Percentiles rank a stretch among this genome's conserved stretches.
Evolutionary conservation across 1,140 invertebrate species (phyloP).

Genomic region (Chrysopa pallens): DNA sequence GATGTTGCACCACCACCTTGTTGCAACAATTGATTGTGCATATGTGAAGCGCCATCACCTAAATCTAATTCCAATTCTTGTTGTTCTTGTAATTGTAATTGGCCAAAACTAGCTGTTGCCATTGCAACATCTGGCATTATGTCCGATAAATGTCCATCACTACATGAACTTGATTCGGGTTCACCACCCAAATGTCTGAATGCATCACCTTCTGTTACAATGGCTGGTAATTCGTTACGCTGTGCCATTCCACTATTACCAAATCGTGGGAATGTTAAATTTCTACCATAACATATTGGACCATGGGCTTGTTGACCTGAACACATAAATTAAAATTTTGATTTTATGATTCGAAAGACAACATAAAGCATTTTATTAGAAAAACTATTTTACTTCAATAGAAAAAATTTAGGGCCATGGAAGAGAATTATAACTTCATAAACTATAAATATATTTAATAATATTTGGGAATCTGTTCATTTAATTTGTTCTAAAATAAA

Average conservation of each 20-base stretch:
- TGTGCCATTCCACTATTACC: conserved; percentile 11
- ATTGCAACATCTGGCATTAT: conserved; percentile 81
- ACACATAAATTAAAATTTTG: too few species aligned
- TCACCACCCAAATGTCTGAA: conserved; percentile 24
- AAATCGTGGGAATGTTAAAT: conserved; percentile 41
- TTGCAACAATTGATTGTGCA: conserved; percentile 6
- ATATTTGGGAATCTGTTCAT: too few species aligned
- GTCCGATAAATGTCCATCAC: conserved; percentile 54
- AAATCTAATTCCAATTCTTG: conserved; percentile 49
- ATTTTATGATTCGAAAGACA: too few species aligned
- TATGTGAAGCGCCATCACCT: conserved; percentile 51
- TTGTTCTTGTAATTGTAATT: conserved; percentile 47
- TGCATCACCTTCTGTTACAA: conserved; percentile 19
- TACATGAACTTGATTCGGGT: conserved; percentile 36
- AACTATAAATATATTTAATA: too few species aligned
- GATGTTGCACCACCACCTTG: background rate
- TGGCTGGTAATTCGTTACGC: conserved; percentile 17
- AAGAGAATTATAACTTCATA: too few species aligned
- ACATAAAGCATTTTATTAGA: too few species aligned
- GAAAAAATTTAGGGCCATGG: too few species aligned
- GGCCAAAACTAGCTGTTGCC: conserved; percentile 56
- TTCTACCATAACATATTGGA: conserved; percentile 15
- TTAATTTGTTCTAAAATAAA: too few species aligned
- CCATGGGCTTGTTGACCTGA: too few species aligned
- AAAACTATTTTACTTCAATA: too few species aligned